Conservation (phyloP, 2,888 invertebrate species). For the Ptilodon capucinus region DNA sequence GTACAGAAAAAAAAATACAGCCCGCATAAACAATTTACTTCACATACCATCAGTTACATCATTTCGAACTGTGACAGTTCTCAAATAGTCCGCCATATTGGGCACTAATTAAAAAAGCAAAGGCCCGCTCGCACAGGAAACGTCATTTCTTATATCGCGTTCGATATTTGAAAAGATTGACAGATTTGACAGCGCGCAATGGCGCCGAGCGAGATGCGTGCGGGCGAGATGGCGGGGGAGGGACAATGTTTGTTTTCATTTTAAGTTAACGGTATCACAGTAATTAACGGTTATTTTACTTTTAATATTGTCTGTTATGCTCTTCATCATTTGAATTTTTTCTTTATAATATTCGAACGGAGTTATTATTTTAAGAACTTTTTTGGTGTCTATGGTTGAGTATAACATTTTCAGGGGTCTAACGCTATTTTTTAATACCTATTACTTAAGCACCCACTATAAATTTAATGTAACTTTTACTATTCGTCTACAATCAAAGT, state of each 20-base stretch:
- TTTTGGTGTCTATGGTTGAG: too few relatives aligned
- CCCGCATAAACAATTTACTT: conserved; percentile 1
- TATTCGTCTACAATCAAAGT: too few relatives aligned
- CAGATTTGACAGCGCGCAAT: conserved; percentile 49
- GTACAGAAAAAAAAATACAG: not conserved
- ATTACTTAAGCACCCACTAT: too few relatives aligned
- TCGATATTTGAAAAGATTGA: conserved; percentile 60
- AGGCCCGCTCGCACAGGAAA: conserved; percentile 50
- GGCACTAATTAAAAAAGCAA: conserved; percentile 47
- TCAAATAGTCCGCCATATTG: conserved; percentile 35
- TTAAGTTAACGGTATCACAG: not conserved
- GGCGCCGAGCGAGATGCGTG: conserved; percentile 22
- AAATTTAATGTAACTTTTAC: too few relatives aligned
- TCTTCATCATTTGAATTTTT: too few relatives aligned
- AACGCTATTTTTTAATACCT: too few relatives aligned
- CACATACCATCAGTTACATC: conserved; percentile 17
- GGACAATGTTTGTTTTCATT: not conserved
- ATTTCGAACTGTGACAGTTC: conserved; percentile 30
- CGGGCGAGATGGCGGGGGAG: conserved; percentile 22
- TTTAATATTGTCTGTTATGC: too few relatives aligned
- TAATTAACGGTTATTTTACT: not conserved
- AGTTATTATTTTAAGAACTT: too few relatives aligned
- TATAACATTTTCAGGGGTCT: too few relatives aligned
- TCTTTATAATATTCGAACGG: too few relatives aligned
- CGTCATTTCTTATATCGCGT: conserved; percentile 52